A percentile compares a stretch with the other conserved stretches of the same genome.
These are phyloP conservation scores for Alces alces DNA, from an alignment of 2,113 vertebrate species.

Conservation along the genomic window DNA sequence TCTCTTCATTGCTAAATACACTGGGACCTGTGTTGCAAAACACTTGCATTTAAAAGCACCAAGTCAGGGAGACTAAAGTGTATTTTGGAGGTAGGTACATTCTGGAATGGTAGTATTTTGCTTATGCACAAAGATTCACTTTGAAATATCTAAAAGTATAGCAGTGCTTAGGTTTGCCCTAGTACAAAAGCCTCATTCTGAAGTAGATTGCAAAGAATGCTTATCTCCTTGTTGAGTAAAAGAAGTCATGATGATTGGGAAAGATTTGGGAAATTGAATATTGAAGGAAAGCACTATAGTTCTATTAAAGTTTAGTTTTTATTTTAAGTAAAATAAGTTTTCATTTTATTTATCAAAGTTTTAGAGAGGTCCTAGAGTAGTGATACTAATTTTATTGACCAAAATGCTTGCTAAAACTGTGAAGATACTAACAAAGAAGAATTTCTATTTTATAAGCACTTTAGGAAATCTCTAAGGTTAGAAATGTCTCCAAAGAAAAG, in stretches of 20 bases:
- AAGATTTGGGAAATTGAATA: not conserved
- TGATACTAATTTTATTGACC: not conserved
- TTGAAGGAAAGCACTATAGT: not conserved
- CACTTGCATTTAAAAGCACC: not conserved
- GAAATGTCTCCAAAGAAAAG: not conserved
- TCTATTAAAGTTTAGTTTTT: not conserved
- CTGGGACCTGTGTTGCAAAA: not conserved
- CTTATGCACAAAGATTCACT: not conserved
- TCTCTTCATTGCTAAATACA: not conserved
- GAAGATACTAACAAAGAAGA: not conserved
- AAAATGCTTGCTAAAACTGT: not conserved
- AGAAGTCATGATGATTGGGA: not conserved
- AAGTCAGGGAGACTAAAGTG: not conserved
- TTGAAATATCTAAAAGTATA: not conserved
- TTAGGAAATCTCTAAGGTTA: not conserved
- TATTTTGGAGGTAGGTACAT: not conserved
- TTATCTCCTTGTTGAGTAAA: not conserved
- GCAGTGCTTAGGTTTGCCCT: not conserved
- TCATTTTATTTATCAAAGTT: not conserved
- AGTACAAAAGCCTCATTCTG: not conserved
- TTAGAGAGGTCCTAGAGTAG: not conserved
- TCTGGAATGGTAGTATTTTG: not conserved
- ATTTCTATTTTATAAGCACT: not conserved
- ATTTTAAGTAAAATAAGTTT: not conserved
- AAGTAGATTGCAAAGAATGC: not conserved